Evolutionary conservation across 1,140 invertebrate genomes (phyloP).

Genomic region (Cryptotermes secundus): DNA sequence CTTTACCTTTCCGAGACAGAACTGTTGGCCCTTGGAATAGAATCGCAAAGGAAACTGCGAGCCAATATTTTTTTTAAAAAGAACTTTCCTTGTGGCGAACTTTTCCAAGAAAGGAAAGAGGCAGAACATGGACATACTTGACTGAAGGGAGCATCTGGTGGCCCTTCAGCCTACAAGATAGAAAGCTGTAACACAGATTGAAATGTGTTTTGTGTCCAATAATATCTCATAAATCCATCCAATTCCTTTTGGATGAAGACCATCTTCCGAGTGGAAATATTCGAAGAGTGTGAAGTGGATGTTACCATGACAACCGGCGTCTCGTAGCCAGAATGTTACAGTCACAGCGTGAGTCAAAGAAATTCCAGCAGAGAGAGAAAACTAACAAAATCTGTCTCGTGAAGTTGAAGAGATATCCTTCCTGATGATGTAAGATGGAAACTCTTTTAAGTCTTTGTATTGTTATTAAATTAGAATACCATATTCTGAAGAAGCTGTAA

Average conservation of each 20-base stretch:
- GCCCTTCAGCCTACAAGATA: background rate
- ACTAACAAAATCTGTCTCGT: background rate
- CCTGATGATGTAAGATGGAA: no score
- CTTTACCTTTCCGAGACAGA: no score
- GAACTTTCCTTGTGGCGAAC: background rate
- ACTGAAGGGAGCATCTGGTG: background rate
- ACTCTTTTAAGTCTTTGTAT: no score
- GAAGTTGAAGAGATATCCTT: no score
- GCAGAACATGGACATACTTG: background rate
- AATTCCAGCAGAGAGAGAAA: background rate
- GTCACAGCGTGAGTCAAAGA: background rate
- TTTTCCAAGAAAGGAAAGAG: background rate
- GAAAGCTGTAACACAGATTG: background rate
- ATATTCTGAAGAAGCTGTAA: no score
- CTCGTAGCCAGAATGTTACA: background rate
- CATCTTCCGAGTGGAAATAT: background rate
- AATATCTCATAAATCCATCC: constrained; percentile 17
- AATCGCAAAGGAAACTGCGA: no score
- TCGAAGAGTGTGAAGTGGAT: background rate
- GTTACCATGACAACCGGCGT: background rate
- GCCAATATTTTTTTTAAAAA: background rate
- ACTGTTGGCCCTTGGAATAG: no score
- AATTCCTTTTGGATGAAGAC: constrained; percentile 8
- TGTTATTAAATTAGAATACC: no score
- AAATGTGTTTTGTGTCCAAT: constrained; percentile 16